A percentile compares a stretch with the other conserved stretches of the same genome.
Conservation (phyloP, 1,140 invertebrate genomes). For the Armadillidium nasatum region DNA sequence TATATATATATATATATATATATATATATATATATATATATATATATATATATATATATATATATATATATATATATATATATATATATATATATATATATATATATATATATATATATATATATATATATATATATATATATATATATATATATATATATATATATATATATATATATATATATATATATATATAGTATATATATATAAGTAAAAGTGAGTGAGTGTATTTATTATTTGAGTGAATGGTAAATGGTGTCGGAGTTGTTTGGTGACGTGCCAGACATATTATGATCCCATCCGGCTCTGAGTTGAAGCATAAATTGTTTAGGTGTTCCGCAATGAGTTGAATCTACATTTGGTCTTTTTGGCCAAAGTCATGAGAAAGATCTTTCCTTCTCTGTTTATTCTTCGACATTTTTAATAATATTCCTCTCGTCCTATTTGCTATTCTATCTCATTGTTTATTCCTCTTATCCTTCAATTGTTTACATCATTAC, state of each 20-base stretch:
- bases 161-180: background rate
- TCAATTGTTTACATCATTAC: background rate
- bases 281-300: background rate
- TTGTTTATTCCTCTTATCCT: background rate
- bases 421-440: background rate
- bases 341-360: slow-evolving; percentile 6
- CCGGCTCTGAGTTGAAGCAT: background rate
- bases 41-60: background rate
- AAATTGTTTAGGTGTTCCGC: slow-evolving; percentile 9
- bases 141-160: background rate
- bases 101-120: background rate
- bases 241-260: background rate
- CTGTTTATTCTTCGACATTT: background rate
- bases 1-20: background rate
- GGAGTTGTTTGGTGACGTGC: background rate
- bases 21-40: background rate
- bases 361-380: slow-evolving; percentile 6
- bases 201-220: background rate
- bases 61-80: background rate
- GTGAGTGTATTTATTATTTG: background rate
- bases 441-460: slow-evolving; percentile 1
- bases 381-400: background rate
- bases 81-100: background rate
- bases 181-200: slow-evolving; percentile 15
- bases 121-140: background rate